Evolutionary conservation across 2,113 vertebrate species (phyloP), one percentile per base, ranked within the genome.

Genomic region (Macroglossus sobrinus): DNA sequence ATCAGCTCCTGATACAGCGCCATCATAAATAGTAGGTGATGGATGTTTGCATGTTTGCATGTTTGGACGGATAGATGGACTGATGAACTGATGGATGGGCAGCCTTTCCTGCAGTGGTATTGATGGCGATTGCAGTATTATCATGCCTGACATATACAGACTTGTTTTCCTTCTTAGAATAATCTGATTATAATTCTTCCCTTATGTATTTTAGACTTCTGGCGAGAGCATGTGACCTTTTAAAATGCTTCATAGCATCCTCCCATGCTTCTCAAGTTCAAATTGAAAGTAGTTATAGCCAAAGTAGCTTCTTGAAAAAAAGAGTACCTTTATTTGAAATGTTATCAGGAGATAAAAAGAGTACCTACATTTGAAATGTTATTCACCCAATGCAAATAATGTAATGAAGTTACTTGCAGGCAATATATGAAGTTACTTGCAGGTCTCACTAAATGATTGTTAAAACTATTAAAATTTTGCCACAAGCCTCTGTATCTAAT

Each of bases 141-240:
- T 59, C 6, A n/a, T 50, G 24, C 18, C 45, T 88, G 69, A 47
- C 68, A 63, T n/a, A 87, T 59, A 45, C 8, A 78, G 55, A 50
- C 57, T 38, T 71, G 2, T 84, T 84, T 93, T 92, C 59, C 19
- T 57, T 91, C 21, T 86, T 84, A 40, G 38, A 84, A 84, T 79
- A n/a, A 74, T 30, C 8, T 38, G 16, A 28, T 38, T 45, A 22
- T 84, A 69, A 90, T 55, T 84, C 15, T 53, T 93, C 33, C 47
- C n/a, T 80, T 68, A n/a, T 30, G 19, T 94, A 33, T 91, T 94
- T 85, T 82, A 59, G 13, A 76, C 74, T 95, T 94, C 75, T 93
- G 86, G 4, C 40, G 40, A 76, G n/a, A 81, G 21, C 18, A 9
- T 71, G n/a, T 63, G 66, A 63, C 38, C 19, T 86, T 92, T 84